Evolutionary conservation across 2,888 invertebrate species (phyloP).

Genomic region (Drosophila quasianomalipes): DNA sequence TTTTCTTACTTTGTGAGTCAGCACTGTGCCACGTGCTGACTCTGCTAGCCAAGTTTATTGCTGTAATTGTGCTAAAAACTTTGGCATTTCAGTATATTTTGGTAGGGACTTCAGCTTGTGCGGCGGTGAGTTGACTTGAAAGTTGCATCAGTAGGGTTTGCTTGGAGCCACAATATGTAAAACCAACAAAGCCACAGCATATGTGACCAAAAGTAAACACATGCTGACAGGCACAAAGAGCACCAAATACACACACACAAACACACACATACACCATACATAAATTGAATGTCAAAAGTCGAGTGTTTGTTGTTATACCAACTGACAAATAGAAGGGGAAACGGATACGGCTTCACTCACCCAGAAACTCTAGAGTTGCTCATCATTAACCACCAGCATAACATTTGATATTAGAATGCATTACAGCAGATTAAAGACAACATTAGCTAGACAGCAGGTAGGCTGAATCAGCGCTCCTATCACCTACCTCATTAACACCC

Average conservation of each 20-base stretch:
- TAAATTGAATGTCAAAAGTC: constrained; percentile 48
- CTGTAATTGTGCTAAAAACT: constrained; percentile 71
- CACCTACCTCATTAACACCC: constrained; percentile 8
- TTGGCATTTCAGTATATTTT: constrained; percentile 66
- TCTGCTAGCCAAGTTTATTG: constrained; percentile 63
- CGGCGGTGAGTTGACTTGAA: neutral
- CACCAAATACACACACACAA: neutral
- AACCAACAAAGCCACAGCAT: constrained; percentile 50
- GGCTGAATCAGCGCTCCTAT: constrained; percentile 18
- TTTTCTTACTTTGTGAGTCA: constrained; percentile 1
- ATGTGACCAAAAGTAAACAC: constrained; percentile 58
- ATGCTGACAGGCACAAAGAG: neutral
- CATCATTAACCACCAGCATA: constrained; percentile 2
- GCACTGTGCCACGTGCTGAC: constrained; percentile 67
- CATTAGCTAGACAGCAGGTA: constrained; percentile 4
- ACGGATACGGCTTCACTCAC: constrained; percentile 7
- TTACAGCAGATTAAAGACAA: constrained; percentile 63
- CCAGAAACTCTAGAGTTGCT: neutral
- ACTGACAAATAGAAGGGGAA: neutral
- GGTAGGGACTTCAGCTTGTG: constrained; percentile 18
- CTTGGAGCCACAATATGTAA: constrained; percentile 35
- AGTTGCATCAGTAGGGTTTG: constrained; percentile 1
- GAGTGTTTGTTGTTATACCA: constrained; percentile 36
- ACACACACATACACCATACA: constrained; percentile 2
- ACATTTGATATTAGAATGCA: constrained; percentile 51